Evolutionary conservation across 2,113 vertebrate genomes (phyloP).

Genomic region (Macroglossus sobrinus): DNA sequence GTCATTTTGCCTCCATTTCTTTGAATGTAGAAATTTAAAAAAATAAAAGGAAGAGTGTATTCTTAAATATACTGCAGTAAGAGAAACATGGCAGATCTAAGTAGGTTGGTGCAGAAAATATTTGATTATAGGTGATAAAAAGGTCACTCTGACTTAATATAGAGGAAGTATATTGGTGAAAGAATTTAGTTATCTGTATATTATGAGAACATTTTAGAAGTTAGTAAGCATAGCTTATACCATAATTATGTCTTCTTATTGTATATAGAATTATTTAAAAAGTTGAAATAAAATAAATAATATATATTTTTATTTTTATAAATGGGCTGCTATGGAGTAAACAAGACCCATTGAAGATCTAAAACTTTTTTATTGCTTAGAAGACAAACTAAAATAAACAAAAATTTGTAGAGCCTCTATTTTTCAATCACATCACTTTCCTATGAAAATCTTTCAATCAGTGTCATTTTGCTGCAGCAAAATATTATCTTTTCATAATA

Average conservation of each 20-base stretch:
- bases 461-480: not conserved
- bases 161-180: not conserved
- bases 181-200: not conserved
- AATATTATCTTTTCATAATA: not conserved
- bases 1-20: not conserved
- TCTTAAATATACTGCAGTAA: not conserved
- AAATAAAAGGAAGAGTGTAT: not conserved
- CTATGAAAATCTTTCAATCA: slow-evolving; percentile 5
- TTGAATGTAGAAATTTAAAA: not conserved
- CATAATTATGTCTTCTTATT: not conserved
- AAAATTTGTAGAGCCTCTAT: not conserved
- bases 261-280: not conserved
- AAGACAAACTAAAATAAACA: not conserved
- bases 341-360: not conserved
- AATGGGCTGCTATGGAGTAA: not conserved
- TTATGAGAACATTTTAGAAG: not conserved
- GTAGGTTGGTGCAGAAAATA: not conserved
- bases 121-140: not conserved
- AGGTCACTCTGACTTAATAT: not conserved
- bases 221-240: not conserved
- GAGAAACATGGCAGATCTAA: not conserved
- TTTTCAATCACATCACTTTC: not conserved
- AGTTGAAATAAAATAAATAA: not conserved
- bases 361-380: not conserved
- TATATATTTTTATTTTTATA: not conserved